Evolutionary conservation across 2,888 invertebrate genomes (phyloP).

Genomic region (Mesochorus sp.): DNA sequence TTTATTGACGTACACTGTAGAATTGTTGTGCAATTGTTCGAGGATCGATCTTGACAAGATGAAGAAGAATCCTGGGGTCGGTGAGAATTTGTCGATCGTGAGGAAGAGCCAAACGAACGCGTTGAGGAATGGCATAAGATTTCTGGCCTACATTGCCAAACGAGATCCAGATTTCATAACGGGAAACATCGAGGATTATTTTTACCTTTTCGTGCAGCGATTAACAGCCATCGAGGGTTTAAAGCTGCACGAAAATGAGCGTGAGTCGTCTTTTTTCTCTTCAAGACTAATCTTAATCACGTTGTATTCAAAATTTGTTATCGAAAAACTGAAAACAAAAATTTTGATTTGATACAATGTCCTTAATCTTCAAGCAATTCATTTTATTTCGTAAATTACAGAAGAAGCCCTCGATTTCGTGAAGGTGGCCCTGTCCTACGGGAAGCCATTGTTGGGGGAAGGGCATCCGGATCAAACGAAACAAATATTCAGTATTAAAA

Average conservation of each 20-base stretch:
- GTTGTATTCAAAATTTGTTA: not conserved
- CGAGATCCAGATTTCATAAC: constrained; percentile 75
- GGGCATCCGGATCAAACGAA: constrained; percentile 21
- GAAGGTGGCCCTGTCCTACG: constrained; percentile 71
- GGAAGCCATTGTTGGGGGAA: constrained; percentile 65
- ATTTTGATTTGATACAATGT: too few relatives aligned
- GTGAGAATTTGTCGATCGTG: constrained; percentile 65
- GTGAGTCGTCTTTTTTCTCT: constrained; percentile 67
- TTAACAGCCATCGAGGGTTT: constrained; percentile 70
- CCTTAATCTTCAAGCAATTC: too few relatives aligned
- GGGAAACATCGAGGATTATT: constrained; percentile 73
- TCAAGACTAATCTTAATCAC: not conserved
- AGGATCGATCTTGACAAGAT: constrained; percentile 65
- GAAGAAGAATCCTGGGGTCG: constrained; percentile 37
- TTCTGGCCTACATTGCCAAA: constrained; percentile 74
- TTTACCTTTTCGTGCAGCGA: constrained; percentile 74
- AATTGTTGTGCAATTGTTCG: constrained; percentile 72
- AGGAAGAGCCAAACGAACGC: constrained; percentile 69
- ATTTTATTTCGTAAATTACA: constrained; percentile 55
- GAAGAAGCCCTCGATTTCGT: constrained; percentile 73
- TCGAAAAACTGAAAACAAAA: too few relatives aligned
- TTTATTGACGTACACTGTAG: constrained; percentile 72
- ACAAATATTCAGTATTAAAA: constrained; percentile 49
- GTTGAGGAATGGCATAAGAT: constrained; percentile 73
- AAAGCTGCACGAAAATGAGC: constrained; percentile 72